Percentiles rank a stretch among this genome's conserved stretches.
Conservation (phyloP, 2,797 vertebrate species). For the Neomorphus geoffroyi region DNA sequence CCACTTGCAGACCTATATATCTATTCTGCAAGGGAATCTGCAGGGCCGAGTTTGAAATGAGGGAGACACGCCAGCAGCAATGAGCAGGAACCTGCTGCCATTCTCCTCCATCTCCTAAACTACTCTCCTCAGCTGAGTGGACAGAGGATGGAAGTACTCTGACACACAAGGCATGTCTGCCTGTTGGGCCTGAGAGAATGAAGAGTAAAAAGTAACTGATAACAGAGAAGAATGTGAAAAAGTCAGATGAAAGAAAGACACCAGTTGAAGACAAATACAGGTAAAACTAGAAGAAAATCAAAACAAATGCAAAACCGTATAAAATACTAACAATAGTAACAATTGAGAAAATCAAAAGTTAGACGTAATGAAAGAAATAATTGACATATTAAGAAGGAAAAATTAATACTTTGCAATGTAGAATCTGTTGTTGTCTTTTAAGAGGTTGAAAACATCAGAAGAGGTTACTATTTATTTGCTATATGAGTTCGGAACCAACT, state of each 20-base stretch:
- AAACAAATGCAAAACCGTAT: not conserved
- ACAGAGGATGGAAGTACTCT: too few relatives aligned
- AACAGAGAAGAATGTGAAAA: not conserved
- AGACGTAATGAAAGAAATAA: not conserved
- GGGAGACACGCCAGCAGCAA: too few relatives aligned
- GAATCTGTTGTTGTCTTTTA: not conserved
- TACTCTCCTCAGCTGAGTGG: too few relatives aligned
- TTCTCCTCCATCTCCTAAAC: too few relatives aligned
- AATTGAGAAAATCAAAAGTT: not conserved
- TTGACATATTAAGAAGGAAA: not conserved
- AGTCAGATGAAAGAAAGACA: not conserved
- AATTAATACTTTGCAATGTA: not conserved
- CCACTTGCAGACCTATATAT: too few relatives aligned
- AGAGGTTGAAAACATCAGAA: not conserved
- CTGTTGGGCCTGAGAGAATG: too few relatives aligned
- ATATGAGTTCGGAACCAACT: not conserved
- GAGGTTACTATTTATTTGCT: not conserved
- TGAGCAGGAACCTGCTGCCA: too few relatives aligned
- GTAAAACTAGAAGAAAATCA: not conserved
- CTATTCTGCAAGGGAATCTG: too few relatives aligned
- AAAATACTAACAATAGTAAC: not conserved
- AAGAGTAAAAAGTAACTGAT: not conserved
- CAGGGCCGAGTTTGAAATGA: too few relatives aligned
- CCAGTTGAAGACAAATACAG: not conserved
- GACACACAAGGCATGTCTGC: too few relatives aligned